Evolutionary conservation across 2,888 invertebrate species (phyloP).

Genomic region (Cephus pygmeus): DNA sequence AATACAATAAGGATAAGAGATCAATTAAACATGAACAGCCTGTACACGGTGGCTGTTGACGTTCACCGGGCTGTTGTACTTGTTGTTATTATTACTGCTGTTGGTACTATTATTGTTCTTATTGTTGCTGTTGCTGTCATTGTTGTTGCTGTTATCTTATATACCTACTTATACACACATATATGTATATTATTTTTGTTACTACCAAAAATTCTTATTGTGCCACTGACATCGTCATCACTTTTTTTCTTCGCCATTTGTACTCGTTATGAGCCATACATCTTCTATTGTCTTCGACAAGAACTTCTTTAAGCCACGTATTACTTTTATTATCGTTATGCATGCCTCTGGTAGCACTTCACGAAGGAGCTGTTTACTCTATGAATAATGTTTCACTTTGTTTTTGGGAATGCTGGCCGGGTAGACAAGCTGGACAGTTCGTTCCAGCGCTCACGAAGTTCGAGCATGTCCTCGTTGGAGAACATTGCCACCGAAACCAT

Average conservation of each 20-base stretch:
- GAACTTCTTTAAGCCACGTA: slow-evolving; percentile 19
- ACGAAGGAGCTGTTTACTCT: slow-evolving; percentile 9
- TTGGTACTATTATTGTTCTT: slow-evolving; percentile 45
- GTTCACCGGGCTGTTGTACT: background rate
- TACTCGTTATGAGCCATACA: background rate
- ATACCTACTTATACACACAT: slow-evolving; percentile 7
- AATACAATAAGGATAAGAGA: background rate
- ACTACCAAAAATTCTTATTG: background rate
- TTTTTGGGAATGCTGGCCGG: slow-evolving; percentile 73
- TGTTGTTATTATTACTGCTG: background rate
- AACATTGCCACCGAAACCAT: slow-evolving; percentile 96
- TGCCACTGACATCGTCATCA: background rate
- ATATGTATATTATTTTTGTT: slow-evolving; percentile 4
- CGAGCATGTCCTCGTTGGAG: slow-evolving; percentile 97
- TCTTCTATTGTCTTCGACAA: background rate
- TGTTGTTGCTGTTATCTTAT: slow-evolving; percentile 22
- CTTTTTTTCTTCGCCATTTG: background rate
- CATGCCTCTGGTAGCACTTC: slow-evolving; percentile 45
- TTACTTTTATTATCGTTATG: slow-evolving; percentile 36
- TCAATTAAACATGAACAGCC: background rate
- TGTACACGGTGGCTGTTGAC: background rate
- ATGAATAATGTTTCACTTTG: slow-evolving; percentile 38
- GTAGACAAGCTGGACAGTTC: slow-evolving; percentile 97
- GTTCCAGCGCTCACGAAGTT: slow-evolving; percentile 95
- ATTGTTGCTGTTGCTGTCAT: slow-evolving; percentile 39